A percentile compares a stretch with the other conserved stretches of the same genome.
Conservation (phyloP, 2,113 vertebrate genomes). For the Equus quagga region DNA sequence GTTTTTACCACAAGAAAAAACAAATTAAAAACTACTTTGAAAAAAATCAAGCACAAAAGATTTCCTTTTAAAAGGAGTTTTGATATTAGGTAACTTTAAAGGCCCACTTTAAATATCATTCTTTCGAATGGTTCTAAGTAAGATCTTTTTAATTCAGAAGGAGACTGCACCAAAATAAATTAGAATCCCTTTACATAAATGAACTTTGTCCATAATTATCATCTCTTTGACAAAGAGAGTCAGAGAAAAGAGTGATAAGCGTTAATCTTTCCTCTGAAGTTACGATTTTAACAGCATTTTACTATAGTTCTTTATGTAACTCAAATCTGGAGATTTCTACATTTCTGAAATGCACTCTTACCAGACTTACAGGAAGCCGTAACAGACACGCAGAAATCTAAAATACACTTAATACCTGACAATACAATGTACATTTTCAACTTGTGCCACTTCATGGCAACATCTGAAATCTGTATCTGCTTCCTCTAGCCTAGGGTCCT, state of each 20-base stretch:
- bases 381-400: not conserved
- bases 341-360: not conserved
- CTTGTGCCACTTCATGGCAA: not conserved
- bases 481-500: not conserved
- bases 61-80: slow-evolving; percentile 49
- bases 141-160: slow-evolving; percentile 37
- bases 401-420: slow-evolving; percentile 6
- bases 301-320: not conserved
- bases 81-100: slow-evolving; percentile 10
- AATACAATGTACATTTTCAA: not conserved
- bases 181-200: not conserved
- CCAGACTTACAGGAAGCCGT: not conserved
- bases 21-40: not conserved
- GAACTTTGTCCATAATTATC: not conserved
- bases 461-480: not conserved
- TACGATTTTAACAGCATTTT: slow-evolving; percentile 26
- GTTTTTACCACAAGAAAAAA: slow-evolving; percentile 26
- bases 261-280: not conserved
- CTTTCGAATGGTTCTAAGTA: not conserved
- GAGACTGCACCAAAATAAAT: slow-evolving; percentile 29
- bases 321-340: not conserved
- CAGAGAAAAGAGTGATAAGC: not conserved
- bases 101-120: slow-evolving; percentile 39
- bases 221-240: not conserved
- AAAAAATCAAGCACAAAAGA: slow-evolving; percentile 37